Percentiles rank a stretch among this genome's conserved stretches.
These are phyloP conservation scores for Petrolisthes manimaculis DNA, from an alignment of 2,888 invertebrate species.

Conservation along the genomic window DNA sequence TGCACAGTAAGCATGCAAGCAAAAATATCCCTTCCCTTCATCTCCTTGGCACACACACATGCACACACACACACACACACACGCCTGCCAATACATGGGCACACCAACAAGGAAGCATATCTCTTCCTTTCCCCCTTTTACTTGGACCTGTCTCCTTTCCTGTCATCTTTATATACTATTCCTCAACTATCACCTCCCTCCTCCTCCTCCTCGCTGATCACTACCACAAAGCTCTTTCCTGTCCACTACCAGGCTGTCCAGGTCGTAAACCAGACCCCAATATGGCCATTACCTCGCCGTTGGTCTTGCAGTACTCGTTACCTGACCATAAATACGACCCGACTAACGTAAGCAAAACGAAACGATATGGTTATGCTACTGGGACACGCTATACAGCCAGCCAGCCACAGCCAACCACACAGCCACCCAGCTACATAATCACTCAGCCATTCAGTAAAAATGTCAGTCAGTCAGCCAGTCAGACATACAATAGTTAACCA, in stretches of 20 bases:
- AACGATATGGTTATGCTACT: slow-evolving; percentile 1
- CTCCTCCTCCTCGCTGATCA: not conserved
- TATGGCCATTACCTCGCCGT: slow-evolving; percentile 3
- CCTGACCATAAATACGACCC: slow-evolving; percentile 15
- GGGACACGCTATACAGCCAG: not conserved
- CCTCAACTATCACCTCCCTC: not conserved
- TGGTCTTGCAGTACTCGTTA: slow-evolving; percentile 23
- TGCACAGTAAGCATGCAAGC: too few relatives aligned
- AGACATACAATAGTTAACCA: too few relatives aligned
- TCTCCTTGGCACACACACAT: not conserved
- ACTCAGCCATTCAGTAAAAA: too few relatives aligned
- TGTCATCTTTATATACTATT: too few relatives aligned
- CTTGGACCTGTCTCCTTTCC: not conserved
- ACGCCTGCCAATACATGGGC: not conserved
- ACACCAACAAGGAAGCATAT: not conserved
- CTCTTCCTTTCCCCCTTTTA: not conserved
- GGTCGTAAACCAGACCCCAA: slow-evolving; percentile 2
- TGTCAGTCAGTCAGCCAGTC: too few relatives aligned
- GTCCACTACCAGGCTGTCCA: not conserved
- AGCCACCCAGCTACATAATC: too few relatives aligned
- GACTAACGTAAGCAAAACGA: slow-evolving; percentile 31
- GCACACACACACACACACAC: not conserved
- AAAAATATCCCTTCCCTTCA: not conserved
- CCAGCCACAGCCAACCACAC: too few relatives aligned
- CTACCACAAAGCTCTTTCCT: not conserved